Base-by-base conservation (phyloP, 2,113 vertebrate species). In the Zapus hudsonius region DNA sequence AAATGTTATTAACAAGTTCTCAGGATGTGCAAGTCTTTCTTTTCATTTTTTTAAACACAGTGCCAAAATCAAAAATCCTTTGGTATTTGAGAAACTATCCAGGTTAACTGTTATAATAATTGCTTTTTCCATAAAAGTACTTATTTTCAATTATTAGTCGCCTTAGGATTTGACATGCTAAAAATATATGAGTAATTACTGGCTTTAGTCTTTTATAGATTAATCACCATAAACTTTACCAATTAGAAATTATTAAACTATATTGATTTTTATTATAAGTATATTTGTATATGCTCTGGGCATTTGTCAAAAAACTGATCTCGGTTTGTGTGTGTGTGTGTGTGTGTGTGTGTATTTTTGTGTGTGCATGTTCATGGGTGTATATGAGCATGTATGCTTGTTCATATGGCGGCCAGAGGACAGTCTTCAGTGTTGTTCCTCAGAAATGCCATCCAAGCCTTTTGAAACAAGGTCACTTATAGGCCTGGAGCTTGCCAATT, bases 1-100 rank as follows among this genome's bases (percentile, higher is more conserved):
- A 40, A 89, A 94, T 82, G 57, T 78, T 72, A 84, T 90, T 90
- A 87, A 36, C 47, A 70, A 87, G 38, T 5, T 91, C 69, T 27
- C 23, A 59, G 38, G 10, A 90, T 63, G 42, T 9, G 87, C 12
- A 63, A 22, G 3, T 5, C 31, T 72, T 8, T 72, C 42, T 19
- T 42, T 31, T 42, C 40, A 38, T 40, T 8, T 76, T 69, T n/a
- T 85, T 52, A 52, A 86, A 11, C 3, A 86, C 4, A 27, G 9
- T 75, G 64, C 25, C 40, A 64, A 89, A 92, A 67, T 75, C 3
- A 52, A 89, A 70, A 25, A 27, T 4, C 67, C n/a, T 40, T 93
- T 63, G 63, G 11, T 92, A 44, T 70, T 17, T 25, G 74, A 92
- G 22, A 47, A 80, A 27, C 20, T 44, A 79, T 9, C 79, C 55